phyloP scores from a whole-genome alignment of 2,888 invertebrate species.

The Pogonocherus hispidulus region DNA sequence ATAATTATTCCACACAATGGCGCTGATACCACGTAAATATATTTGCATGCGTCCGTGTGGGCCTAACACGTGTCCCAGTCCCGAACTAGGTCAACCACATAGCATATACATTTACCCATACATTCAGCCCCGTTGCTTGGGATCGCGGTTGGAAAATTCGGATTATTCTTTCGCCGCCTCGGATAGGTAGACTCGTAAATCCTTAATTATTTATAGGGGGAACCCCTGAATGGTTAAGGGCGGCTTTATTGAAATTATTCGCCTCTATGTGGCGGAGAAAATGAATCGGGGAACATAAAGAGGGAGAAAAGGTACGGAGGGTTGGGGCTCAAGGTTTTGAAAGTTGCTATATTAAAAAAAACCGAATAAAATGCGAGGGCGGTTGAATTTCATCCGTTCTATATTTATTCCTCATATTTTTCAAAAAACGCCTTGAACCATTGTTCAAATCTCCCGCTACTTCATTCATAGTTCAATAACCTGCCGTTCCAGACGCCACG shows the following conservation, averaged over 20 bases:
- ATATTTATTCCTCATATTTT: no score
- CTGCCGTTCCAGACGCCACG: no score
- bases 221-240: neutral
- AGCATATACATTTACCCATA: neutral
- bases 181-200: neutral
- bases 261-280: neutral
- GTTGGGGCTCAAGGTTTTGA: neutral
- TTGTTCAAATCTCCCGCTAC: no score
- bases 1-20: no score
- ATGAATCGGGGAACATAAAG: neutral
- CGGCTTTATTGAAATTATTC: neutral
- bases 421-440: no score
- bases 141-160: neutral
- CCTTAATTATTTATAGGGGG: neutral
- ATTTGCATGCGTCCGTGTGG: neutral
- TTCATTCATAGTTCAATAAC: no score
- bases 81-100: neutral
- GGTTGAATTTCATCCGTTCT: no score
- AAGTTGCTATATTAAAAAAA: no score
- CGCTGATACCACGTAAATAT: no score
- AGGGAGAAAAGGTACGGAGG: neutral
- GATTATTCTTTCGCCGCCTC: neutral
- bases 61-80: neutral
- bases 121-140: no score
- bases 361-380: no score